Conservation (phyloP, 2,797 vertebrate genomes). For the Neoniphon sammara region DNA sequence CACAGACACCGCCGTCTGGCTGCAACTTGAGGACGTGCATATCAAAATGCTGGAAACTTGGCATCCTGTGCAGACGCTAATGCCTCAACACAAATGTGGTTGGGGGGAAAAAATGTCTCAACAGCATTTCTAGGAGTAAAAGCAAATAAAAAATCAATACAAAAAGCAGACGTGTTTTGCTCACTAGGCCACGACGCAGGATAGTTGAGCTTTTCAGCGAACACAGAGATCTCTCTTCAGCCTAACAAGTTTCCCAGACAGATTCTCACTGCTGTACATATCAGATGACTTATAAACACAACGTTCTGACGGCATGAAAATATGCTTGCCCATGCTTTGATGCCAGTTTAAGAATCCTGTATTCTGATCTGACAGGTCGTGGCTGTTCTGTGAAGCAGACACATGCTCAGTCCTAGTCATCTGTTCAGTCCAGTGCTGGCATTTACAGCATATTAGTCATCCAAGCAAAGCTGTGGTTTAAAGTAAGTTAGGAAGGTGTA, state of each 20-base stretch:
- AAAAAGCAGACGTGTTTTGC: slow-evolving; percentile 11
- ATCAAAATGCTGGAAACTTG: slow-evolving; percentile 46
- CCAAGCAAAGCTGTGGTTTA: background rate
- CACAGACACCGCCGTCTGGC: slow-evolving; percentile 42
- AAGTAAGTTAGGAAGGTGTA: background rate
- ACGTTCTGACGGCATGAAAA: too few relatives aligned
- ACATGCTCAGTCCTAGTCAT: background rate
- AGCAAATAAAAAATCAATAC: slow-evolving; percentile 12
- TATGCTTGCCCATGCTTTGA: too few relatives aligned
- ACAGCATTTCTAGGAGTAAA: slow-evolving; percentile 6
- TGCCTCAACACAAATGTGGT: slow-evolving; percentile 31
- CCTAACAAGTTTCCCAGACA: background rate
- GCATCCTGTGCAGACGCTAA: slow-evolving; percentile 21
- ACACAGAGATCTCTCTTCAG: background rate
- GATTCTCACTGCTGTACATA: background rate
- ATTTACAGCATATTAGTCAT: too few relatives aligned
- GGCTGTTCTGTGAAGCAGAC: background rate
- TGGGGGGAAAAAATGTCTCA: slow-evolving; percentile 10
- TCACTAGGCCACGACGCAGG: background rate
- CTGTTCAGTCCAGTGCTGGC: background rate
- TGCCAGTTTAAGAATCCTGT: too few relatives aligned
- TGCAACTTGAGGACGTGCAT: slow-evolving; percentile 15
- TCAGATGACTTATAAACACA: background rate
- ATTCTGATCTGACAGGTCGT: too few relatives aligned
- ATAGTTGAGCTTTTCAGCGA: background rate